Evolutionary conservation across 1,140 invertebrate species (phyloP).

Genomic region (Andrena cerasifolii): DNA sequence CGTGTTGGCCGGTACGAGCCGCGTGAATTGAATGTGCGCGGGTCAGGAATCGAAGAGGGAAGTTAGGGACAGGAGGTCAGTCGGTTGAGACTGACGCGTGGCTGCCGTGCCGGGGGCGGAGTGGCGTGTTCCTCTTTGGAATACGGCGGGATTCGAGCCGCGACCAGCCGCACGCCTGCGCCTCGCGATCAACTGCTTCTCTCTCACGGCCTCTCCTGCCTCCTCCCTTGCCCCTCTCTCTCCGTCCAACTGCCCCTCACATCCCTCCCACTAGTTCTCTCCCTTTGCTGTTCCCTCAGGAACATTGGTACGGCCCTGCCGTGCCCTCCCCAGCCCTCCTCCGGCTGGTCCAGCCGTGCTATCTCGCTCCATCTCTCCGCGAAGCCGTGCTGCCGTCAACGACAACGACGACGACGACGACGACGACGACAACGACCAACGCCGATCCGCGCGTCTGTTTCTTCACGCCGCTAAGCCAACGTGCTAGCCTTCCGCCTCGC

Average conservation of each 20-base stretch:
- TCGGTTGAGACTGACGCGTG: constrained; percentile 77
- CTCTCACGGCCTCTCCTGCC: constrained; percentile 52
- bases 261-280: constrained; percentile 37
- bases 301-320: constrained; percentile 32
- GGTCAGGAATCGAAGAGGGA: constrained; percentile 68
- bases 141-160: constrained; percentile 78
- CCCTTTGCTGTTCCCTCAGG: constrained; percentile 33
- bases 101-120: constrained; percentile 79
- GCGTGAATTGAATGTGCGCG: constrained; percentile 68
- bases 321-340: constrained; percentile 2
- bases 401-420: constrained; percentile 33
- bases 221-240: constrained; percentile 40
- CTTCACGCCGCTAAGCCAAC: constrained; percentile 30
- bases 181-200: constrained; percentile 45
- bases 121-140: constrained; percentile 79
- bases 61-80: constrained; percentile 75
- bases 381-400: constrained; percentile 26
- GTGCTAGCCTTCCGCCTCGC: background rate
- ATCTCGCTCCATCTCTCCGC: constrained; percentile 14
- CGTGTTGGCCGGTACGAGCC: constrained; percentile 37
- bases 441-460: constrained; percentile 39
- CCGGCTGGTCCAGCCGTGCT: constrained; percentile 36
- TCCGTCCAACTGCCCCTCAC: constrained; percentile 32
- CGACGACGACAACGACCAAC: constrained; percentile 16
- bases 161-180: constrained; percentile 77